Conservation (phyloP, 1,140 invertebrate species). For the Aradophagus sp. region DNA sequence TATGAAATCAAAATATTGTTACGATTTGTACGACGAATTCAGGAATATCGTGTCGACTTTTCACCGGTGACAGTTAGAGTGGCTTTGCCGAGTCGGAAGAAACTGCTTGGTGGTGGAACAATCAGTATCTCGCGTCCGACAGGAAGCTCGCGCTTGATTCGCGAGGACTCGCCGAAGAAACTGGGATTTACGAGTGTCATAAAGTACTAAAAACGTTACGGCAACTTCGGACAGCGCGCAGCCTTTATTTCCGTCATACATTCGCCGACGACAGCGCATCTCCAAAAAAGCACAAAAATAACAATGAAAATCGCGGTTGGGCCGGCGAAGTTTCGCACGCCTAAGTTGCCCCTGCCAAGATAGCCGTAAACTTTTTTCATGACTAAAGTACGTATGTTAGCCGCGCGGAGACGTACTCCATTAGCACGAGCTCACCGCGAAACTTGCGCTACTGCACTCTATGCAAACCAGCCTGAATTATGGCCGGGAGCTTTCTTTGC, state of each 20-base stretch:
- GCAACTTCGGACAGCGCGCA: conserved; percentile 58
- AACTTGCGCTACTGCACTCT: conserved; percentile 21
- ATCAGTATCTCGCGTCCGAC: conserved; percentile 47
- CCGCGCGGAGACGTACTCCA: conserved; percentile 37
- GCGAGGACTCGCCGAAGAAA: conserved; percentile 56
- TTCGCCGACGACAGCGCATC: conserved; percentile 51
- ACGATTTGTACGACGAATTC: conserved; percentile 18
- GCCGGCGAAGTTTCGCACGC: conserved; percentile 46
- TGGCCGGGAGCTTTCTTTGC: conserved; percentile 21
- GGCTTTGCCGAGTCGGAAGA: conserved; percentile 6
- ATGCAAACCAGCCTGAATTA: conserved; percentile 39
- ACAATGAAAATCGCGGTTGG: conserved; percentile 61
- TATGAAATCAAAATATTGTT: conserved; percentile 35
- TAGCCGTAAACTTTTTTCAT: conserved; percentile 52
- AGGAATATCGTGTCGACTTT: conserved; percentile 16
- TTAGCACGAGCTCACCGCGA: conserved; percentile 27
- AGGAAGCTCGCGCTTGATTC: conserved; percentile 48
- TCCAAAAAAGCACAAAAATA: conserved; percentile 63
- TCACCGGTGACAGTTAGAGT: conserved; percentile 17
- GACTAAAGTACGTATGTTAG: conserved; percentile 39
- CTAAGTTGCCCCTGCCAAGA: conserved; percentile 39
- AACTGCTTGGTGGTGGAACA: conserved; percentile 45
- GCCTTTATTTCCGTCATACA: conserved; percentile 66
- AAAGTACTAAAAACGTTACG: conserved; percentile 66
- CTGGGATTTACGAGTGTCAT: conserved; percentile 65